Evolutionary conservation across 2,888 invertebrate genomes (phyloP).

Genomic region (Nymphalis polychloros): DNA sequence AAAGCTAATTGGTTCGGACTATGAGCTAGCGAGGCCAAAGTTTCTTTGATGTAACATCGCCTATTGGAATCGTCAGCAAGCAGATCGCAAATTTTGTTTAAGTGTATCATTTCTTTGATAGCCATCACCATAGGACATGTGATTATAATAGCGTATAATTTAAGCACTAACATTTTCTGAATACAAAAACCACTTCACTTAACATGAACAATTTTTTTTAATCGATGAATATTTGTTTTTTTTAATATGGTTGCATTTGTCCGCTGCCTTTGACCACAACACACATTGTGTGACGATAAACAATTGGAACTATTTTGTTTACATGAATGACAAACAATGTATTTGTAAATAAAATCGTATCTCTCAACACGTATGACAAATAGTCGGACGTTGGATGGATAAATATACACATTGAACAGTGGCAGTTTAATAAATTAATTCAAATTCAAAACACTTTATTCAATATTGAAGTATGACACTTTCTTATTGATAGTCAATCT

Average conservation of each 20-base stretch:
- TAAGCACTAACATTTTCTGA: slow-evolving; percentile 13
- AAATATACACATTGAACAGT: neutral
- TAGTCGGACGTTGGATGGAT: neutral
- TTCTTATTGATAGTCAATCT: no score
- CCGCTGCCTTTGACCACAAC: no score
- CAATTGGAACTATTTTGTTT: slow-evolving; percentile 20
- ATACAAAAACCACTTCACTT: neutral
- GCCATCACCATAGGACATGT: slow-evolving; percentile 15
- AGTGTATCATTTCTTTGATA: slow-evolving; percentile 29
- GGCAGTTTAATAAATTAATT: no score
- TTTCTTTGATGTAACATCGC: slow-evolving; percentile 64
- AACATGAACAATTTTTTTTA: neutral
- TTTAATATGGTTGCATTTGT: neutral
- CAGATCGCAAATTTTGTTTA: slow-evolving; percentile 50
- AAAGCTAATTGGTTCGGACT: slow-evolving; percentile 70
- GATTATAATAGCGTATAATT: slow-evolving; percentile 12
- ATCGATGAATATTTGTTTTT: slow-evolving; percentile 4
- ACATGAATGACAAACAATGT: slow-evolving; percentile 23
- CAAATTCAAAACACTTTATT: no score
- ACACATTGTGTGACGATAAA: slow-evolving; percentile 12
- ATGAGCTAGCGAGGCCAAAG: slow-evolving; percentile 55
- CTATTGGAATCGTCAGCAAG: slow-evolving; percentile 47
- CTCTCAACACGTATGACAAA: slow-evolving; percentile 13
- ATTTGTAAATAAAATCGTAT: slow-evolving; percentile 37
- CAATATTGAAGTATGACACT: no score